These are phyloP conservation scores for Hoplodrina blanda DNA, from an alignment of 2,888 invertebrate species.

Conservation along the genomic window DNA sequence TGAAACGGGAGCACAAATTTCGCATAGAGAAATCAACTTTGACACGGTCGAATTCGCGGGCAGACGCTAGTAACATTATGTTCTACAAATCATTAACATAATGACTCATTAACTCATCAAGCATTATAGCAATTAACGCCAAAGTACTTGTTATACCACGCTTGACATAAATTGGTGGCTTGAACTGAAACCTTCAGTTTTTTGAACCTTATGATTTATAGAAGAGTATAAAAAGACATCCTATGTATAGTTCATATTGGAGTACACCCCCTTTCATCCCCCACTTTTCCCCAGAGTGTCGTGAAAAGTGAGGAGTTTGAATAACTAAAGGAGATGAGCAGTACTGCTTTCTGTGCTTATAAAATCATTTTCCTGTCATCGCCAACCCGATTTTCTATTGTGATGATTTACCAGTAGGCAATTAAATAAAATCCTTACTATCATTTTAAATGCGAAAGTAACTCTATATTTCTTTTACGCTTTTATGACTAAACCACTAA, in stretches of 20 bases:
- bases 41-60: too few relatives aligned
- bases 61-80: background rate
- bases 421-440: background rate
- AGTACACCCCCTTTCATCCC: background rate
- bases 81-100: slow-evolving; percentile 35
- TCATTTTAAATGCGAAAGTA: too few relatives aligned
- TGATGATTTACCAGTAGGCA: background rate
- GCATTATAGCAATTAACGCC: slow-evolving; percentile 30
- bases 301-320: slow-evolving; percentile 15
- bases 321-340: slow-evolving; percentile 3
- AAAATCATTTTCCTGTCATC: background rate
- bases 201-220: slow-evolving; percentile 21
- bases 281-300: background rate
- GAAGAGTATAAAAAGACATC: background rate
- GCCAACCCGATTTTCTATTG: too few relatives aligned
- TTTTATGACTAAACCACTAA: too few relatives aligned
- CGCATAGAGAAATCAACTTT: too few relatives aligned
- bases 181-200: slow-evolving; percentile 19
- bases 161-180: slow-evolving; percentile 25
- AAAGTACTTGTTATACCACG: slow-evolving; percentile 19
- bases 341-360: background rate
- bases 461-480: too few relatives aligned
- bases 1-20: too few relatives aligned
- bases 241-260: slow-evolving; percentile 17
- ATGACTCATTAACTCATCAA: slow-evolving; percentile 38